Conservation (phyloP, 2,797 vertebrate genomes). For the Dromococcyx pavoninus region DNA sequence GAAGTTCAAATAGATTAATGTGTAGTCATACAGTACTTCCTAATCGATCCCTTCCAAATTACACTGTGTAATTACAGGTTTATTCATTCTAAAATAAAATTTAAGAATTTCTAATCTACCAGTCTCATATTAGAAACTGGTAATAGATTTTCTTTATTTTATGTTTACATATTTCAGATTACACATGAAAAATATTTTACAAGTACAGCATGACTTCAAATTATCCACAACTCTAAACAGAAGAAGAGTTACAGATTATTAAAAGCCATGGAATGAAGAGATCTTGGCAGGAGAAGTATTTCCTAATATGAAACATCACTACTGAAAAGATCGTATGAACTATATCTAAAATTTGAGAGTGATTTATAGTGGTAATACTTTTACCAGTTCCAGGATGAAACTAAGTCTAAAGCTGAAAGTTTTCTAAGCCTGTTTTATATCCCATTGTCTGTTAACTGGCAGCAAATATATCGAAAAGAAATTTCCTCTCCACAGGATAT, state of each 20-base stretch:
- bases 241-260: background rate
- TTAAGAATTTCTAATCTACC: background rate
- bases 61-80: constrained; percentile 10
- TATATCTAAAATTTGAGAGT: background rate
- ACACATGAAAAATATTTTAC: constrained; percentile 4
- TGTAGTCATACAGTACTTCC: background rate
- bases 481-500: rapidly evolving
- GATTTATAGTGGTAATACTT: background rate
- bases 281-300: background rate
- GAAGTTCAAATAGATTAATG: background rate
- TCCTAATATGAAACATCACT: background rate
- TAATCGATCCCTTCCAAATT: constrained; percentile 16
- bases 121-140: background rate
- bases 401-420: background rate
- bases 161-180: background rate
- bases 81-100: constrained; percentile 30
- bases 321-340: background rate
- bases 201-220: background rate
- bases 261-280: background rate
- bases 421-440: background rate
- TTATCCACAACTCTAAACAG: background rate
- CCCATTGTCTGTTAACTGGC: background rate
- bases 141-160: background rate
- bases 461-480: background rate
- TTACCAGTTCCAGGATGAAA: background rate